Evolutionary conservation across 2,113 vertebrate species (phyloP), one percentile per base, ranked within the genome.

Genomic region (Tragelaphus scriptus): DNA sequence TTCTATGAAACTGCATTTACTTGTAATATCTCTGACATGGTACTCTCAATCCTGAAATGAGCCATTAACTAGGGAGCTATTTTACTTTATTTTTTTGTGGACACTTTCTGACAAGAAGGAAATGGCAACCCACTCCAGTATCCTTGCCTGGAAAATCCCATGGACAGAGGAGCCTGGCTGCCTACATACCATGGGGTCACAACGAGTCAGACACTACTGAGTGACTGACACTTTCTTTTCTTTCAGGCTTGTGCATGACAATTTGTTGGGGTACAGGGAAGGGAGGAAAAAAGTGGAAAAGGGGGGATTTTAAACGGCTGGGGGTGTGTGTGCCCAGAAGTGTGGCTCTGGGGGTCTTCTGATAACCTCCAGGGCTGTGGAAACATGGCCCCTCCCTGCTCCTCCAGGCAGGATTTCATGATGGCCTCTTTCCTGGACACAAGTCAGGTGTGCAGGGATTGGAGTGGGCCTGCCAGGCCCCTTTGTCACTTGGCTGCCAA

Each of bases 381-480:
- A 40, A 86, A 58, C 30, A 53, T 7, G 86, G 3, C 71, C 87
- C 65, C 59, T 32, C 58, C 55, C 21, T 56, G 88, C 88, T 90
- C 92, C 92, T 88, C 88, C 44, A 25, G 55, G 36, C 77, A 88
- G 92, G 82, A 90, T 95, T 96, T 95, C 53, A 85, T n/a, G 82
- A 44, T 85, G 97, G 86, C 92, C 59, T 96, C 56, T 96, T 81
- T 84, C 81, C 40, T 97, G 96, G 97, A 97, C 94, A 85, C 9
- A 40, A 89, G 53, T 55, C 40, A 93, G 94, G 85, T 91, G 82
- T 96, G 79, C 91, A 59, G 90, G 28, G n/a, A 21, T 92, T 91
- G 95, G 84, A 89, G 32, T 13, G 30, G 44, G 93, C 36, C 51
- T 79, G 9, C 85, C 77, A 82, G 92, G 96, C n/a, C 55, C 65